Evolutionary conservation across 1,140 invertebrate genomes (phyloP).

Genomic region (Propsilocerus akamusi): DNA sequence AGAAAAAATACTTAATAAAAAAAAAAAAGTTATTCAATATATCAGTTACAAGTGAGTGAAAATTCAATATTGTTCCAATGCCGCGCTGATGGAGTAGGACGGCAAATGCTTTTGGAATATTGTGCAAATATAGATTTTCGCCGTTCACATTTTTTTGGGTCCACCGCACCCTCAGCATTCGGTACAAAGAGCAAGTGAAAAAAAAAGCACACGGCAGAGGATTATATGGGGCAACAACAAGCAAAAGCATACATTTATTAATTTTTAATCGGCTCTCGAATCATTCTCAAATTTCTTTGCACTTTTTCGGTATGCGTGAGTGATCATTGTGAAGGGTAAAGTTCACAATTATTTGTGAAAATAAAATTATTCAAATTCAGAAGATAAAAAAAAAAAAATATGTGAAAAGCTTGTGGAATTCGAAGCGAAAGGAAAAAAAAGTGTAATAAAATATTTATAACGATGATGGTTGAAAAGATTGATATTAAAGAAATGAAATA

Average conservation of each 20-base stretch:
- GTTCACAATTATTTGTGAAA: too few species aligned
- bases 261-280: background rate
- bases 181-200: background rate
- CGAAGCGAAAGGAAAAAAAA: background rate
- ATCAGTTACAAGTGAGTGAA: too few species aligned
- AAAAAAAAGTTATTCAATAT: background rate
- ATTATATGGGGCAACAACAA: background rate
- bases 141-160: background rate
- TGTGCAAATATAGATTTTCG: constrained; percentile 2
- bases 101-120: background rate
- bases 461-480: background rate
- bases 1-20: background rate
- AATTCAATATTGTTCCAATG: too few species aligned
- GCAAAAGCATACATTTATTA: constrained; percentile 1
- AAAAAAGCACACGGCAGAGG: background rate
- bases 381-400: too few species aligned
- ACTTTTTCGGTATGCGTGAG: too few species aligned
- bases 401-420: too few species aligned
- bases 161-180: background rate
- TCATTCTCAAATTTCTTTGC: too few species aligned
- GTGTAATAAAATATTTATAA: background rate
- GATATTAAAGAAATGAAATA: background rate
- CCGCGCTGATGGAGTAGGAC: too few species aligned
- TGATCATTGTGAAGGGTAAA: too few species aligned
- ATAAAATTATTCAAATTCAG: too few species aligned